Evolutionary conservation across 2,113 vertebrate species (phyloP).

Genomic region (Xiphorhynchus elegans): DNA sequence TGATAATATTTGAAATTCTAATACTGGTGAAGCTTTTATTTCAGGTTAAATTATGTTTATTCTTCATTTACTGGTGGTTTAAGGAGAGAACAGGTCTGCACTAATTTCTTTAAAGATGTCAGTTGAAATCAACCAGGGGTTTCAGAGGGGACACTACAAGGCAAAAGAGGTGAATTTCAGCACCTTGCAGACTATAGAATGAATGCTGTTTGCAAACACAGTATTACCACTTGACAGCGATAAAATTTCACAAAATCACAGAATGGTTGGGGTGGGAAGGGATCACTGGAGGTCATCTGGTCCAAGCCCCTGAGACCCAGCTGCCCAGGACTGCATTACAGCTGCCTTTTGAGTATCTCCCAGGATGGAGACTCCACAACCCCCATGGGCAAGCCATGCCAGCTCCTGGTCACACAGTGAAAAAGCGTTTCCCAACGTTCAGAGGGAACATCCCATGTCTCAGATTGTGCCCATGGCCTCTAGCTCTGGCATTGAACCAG

Average conservation of each 20-base stretch:
- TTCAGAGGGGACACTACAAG: neutral
- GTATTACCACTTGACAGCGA: neutral
- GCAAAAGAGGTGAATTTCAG: neutral
- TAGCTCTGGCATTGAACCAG: neutral
- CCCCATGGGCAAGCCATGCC: neutral
- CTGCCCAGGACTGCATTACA: accelerated
- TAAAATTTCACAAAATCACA: neutral
- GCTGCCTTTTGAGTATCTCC: neutral
- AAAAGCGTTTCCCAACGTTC: neutral
- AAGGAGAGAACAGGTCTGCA: neutral
- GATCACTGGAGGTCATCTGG: neutral
- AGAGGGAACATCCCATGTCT: neutral
- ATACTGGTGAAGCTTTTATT: neutral
- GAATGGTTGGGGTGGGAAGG: neutral
- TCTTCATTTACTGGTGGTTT: neutral
- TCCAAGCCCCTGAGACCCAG: neutral
- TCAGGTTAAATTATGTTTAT: neutral
- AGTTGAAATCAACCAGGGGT: neutral
- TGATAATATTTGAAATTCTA: neutral
- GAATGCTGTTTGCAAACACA: neutral
- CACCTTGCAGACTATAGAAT: neutral
- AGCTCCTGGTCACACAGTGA: neutral
- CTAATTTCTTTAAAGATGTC: neutral
- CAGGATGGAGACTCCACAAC: neutral
- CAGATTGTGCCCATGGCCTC: neutral